Evolutionary conservation across 2,113 vertebrate species (phyloP).

Genomic region (Plecturocebus donacophilus): DNA sequence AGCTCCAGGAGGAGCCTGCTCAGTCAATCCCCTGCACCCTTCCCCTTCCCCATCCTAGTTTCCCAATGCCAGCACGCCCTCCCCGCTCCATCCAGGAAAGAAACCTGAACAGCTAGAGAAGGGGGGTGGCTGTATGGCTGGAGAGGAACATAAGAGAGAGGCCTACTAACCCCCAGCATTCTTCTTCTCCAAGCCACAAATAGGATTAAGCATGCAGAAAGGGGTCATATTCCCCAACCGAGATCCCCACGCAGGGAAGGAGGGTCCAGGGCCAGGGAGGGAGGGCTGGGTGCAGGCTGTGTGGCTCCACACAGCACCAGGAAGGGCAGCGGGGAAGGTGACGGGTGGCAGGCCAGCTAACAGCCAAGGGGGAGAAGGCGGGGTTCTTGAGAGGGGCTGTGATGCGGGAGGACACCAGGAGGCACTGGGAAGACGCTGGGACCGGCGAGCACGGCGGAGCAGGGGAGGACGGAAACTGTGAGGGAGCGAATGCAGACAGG

Average conservation of each 20-base stretch:
- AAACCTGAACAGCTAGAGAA: neutral
- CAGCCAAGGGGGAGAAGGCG: neutral
- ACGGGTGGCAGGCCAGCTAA: neutral
- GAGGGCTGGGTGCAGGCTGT: neutral
- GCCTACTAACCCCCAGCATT: neutral
- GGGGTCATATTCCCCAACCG: neutral
- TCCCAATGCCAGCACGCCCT: neutral
- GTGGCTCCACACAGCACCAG: neutral
- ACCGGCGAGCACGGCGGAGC: neutral
- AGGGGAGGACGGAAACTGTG: neutral
- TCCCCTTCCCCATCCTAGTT: neutral
- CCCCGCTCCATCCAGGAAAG: constrained; percentile 19
- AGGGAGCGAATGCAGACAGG: neutral
- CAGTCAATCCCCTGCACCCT: neutral
- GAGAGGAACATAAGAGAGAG: neutral
- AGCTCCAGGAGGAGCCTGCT: neutral
- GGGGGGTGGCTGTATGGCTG: neutral
- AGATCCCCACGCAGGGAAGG: neutral
- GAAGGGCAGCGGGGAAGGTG: neutral
- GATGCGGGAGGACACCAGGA: neutral
- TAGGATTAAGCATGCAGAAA: neutral
- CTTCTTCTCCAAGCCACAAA: neutral
- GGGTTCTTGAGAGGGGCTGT: neutral
- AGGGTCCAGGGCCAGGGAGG: neutral
- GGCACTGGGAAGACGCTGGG: neutral